These are phyloP conservation scores for Mesorhabditis belari DNA, from an alignment of 2,888 invertebrate species.

Conservation along the genomic window DNA sequence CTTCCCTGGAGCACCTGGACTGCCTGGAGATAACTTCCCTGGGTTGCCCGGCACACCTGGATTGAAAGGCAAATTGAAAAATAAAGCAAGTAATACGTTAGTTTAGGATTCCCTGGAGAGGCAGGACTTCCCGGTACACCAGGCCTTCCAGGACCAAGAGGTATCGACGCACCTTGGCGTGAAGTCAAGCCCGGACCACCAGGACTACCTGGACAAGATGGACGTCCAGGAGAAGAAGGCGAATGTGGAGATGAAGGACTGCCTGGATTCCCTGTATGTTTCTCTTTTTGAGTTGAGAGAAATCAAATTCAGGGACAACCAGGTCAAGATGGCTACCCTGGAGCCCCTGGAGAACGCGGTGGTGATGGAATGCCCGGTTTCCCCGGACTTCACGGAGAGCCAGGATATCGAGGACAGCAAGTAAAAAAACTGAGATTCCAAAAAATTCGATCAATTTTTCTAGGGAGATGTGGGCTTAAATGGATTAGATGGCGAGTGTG, in stretches of 20 bases:
- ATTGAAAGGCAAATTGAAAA: conserved; percentile 9
- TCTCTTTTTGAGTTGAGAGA: background rate
- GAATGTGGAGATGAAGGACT: conserved; percentile 40
- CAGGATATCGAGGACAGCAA: conserved; percentile 33
- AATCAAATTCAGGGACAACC: conserved; percentile 5
- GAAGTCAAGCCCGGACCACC: conserved; percentile 8
- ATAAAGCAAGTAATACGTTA: conserved; percentile 35
- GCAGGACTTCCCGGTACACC: conserved; percentile 27
- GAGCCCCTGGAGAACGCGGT: conserved; percentile 36
- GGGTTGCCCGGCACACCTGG: conserved; percentile 37
- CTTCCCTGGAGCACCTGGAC: conserved; percentile 41
- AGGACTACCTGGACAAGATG: conserved; percentile 15
- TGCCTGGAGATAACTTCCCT: conserved; percentile 50
- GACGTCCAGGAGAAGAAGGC: conserved; percentile 37
- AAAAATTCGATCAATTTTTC: no score
- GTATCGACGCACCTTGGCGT: background rate
- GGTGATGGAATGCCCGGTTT: conserved; percentile 37
- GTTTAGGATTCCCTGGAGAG: conserved; percentile 34
- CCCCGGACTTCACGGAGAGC: conserved; percentile 42
- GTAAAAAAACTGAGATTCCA: background rate
- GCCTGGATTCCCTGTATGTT: conserved; percentile 21
- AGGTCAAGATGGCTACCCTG: conserved; percentile 44
- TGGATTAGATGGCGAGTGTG: conserved; percentile 40
- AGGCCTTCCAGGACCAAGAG: conserved; percentile 28
- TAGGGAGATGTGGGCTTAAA: conserved; percentile 31